Percentiles rank a stretch among this genome's conserved stretches.
phyloP scores from a whole-genome alignment of 2,888 invertebrate species.

The Syritta pipiens region DNA sequence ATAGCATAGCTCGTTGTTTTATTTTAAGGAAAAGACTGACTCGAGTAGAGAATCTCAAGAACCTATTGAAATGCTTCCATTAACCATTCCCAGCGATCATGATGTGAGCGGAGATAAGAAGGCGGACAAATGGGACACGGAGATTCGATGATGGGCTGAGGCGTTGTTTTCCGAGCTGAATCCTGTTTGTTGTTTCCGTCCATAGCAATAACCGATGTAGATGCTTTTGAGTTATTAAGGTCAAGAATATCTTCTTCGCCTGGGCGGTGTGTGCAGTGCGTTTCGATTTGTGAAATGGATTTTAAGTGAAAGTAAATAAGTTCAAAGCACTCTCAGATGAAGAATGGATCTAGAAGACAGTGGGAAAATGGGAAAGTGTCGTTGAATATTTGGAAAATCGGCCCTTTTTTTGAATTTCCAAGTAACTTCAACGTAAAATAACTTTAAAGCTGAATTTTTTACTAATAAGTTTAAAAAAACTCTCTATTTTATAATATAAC shows the following conservation, averaged over 20 bases:
- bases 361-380: too few relatives aligned
- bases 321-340: neutral
- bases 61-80: neutral
- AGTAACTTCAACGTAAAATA: too few relatives aligned
- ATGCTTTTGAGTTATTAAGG: conserved; percentile 14
- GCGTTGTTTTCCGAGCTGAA: conserved; percentile 6
- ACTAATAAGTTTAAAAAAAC: too few relatives aligned
- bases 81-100: neutral
- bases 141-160: conserved; percentile 16
- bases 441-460: too few relatives aligned
- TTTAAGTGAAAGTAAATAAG: conserved; percentile 10
- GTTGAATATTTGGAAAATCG: too few relatives aligned
- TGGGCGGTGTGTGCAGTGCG: neutral
- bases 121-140: neutral
- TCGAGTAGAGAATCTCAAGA: neutral
- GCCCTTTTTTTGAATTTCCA: too few relatives aligned
- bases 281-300: conserved; percentile 3
- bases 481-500: too few relatives aligned
- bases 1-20: too few relatives aligned
- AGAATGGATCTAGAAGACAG: neutral
- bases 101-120: neutral
- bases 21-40: too few relatives aligned
- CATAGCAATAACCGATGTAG: neutral
- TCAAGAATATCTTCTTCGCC: conserved; percentile 9
- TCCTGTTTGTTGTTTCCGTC: neutral